Evolutionary conservation across 2,888 invertebrate species (phyloP), one percentile per base, ranked within the genome.

Genomic region (Lycaena phlaeas): DNA sequence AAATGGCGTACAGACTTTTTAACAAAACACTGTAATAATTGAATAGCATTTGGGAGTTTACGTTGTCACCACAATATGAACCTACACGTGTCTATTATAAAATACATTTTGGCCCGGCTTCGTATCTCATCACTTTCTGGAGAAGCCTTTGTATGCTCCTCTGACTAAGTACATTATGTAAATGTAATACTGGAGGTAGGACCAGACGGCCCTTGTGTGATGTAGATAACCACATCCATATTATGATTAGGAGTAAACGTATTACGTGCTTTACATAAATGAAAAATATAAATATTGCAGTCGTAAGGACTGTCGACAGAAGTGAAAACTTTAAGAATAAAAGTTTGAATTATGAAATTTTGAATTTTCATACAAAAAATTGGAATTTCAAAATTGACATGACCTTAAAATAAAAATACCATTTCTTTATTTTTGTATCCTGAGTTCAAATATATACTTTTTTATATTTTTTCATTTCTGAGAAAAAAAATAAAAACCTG

Each of bases 81-180:
- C 64, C 64, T 56, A 60, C 64, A 44, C 25, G 42, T 40, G 48
- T 43, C 42, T 45, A 57, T 49, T 44, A 59, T 59, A 73, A 64
- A 63, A 65, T 63, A 57, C 61, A 67, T 59, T 72, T 74, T 73
- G 54, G 61, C 62, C 61, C 65, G 64, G 52, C 64, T 51, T 46
- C 46, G 50, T 48, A 57, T 63, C 64, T 69, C 68, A 65, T 70
- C 71, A 68, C 64, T 67, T 68, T 70, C 62, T 60, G 58, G 45
- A 65, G 62, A 14, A 58, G 68, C 63, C 72, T 75, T 76, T 74
- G 73, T 75, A 64, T 71, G 69, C 68, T 66, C 64, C 68, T 72
- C 61, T 58, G 59, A 57, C 68, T 75, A 74, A 76, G 72, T 72
- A 73, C 68, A 71, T 77, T 78, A 78, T 78, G 78, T 71, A 74